phyloP scores from a whole-genome alignment of 2,113 vertebrate species.

The Alligator sinensis region DNA sequence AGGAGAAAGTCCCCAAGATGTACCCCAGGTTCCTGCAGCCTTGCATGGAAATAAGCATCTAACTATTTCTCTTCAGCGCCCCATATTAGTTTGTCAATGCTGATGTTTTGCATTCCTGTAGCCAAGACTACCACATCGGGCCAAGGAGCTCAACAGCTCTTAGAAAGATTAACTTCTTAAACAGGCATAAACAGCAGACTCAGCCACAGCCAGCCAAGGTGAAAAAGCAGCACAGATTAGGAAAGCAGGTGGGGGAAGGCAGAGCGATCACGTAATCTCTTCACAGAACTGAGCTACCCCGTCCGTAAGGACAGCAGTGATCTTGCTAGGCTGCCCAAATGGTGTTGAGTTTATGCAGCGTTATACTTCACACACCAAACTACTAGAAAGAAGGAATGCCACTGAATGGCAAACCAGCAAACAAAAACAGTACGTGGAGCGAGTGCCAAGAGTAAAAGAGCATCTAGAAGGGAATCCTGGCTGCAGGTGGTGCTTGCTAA shows the following conservation, averaged over 20 bases:
- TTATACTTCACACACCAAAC: not conserved
- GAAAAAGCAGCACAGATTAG: not conserved
- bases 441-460: not conserved
- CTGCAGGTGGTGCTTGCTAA: rapidly evolving
- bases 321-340: not conserved
- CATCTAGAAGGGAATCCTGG: not conserved
- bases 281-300: rapidly evolving
- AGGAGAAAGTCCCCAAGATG: constrained; percentile 33
- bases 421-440: not conserved
- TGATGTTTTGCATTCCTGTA: constrained; percentile 10
- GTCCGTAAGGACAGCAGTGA: not conserved
- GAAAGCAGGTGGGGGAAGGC: not conserved
- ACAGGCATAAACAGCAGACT: constrained; percentile 1
- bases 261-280: not conserved
- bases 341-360: not conserved
- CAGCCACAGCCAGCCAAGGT: not conserved
- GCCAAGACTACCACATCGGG: constrained; percentile 9
- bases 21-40: constrained; percentile 33
- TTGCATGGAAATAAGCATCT: constrained; percentile 19
- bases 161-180: constrained; percentile 52
- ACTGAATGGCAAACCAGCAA: not conserved
- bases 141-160: constrained; percentile 7
- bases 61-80: constrained; percentile 14
- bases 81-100: not conserved
- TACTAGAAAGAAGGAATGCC: not conserved